phyloP scores from a whole-genome alignment of 1,140 invertebrate species.

The Solenopsis fugax region DNA sequence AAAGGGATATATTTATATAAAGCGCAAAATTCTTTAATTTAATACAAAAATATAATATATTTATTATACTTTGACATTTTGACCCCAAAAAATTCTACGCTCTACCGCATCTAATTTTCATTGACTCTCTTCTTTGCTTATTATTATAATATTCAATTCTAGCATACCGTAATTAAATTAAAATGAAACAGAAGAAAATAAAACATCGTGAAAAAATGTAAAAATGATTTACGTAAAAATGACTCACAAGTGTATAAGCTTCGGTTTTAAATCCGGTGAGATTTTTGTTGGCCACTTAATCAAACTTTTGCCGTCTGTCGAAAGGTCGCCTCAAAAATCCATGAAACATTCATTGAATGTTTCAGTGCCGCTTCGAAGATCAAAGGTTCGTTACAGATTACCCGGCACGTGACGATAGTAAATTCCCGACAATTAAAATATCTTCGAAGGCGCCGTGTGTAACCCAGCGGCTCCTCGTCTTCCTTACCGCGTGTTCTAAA shows the following conservation, averaged over 20 bases:
- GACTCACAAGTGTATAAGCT: not conserved
- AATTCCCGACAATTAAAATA: constrained; percentile 80
- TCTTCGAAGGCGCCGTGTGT: constrained; percentile 42
- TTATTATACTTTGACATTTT: too few species aligned
- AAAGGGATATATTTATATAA: too few species aligned
- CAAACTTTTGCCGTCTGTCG: constrained; percentile 30
- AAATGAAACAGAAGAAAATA: too few species aligned
- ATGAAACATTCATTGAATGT: constrained; percentile 34
- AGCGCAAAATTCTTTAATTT: too few species aligned
- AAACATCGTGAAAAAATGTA: not conserved
- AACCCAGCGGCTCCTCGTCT: not conserved
- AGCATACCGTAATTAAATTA: not conserved
- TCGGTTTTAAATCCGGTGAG: not conserved
- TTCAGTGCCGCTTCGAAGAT: constrained; percentile 33
- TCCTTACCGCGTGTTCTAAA: constrained; percentile 53
- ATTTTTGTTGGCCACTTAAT: constrained; percentile 24
- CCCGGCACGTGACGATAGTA: constrained; percentile 62
- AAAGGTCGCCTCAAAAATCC: constrained; percentile 33
- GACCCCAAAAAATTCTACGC: too few species aligned
- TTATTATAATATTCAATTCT: too few species aligned
- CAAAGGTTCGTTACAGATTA: constrained; percentile 48
- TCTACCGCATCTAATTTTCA: too few species aligned
- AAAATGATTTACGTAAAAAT: constrained; percentile 9
- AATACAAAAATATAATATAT: too few species aligned
- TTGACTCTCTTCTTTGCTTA: too few species aligned